A percentile compares a stretch with the other conserved stretches of the same genome.
These are phyloP conservation scores for Mionectes macconnelli DNA, from an alignment of 2,113 vertebrate genomes.

Conservation along the genomic window DNA sequence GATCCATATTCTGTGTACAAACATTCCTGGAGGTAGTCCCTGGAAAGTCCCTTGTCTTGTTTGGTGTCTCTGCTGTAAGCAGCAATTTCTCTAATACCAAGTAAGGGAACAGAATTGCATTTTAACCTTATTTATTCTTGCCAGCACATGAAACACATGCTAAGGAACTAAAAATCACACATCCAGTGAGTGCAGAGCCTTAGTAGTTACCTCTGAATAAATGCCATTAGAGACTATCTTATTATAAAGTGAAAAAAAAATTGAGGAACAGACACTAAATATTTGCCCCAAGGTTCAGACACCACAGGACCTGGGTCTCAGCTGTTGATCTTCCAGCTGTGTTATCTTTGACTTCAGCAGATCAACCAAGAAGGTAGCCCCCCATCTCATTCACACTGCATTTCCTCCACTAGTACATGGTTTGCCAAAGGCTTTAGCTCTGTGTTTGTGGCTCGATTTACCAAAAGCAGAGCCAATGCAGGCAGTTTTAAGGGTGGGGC, in stretches of 20 bases:
- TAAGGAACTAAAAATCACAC: neutral
- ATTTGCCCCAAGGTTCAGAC: neutral
- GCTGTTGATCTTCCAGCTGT: neutral
- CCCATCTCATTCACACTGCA: neutral
- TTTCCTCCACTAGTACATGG: neutral
- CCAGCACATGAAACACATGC: neutral
- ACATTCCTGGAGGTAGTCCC: neutral
- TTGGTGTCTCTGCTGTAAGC: neutral
- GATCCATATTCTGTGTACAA: neutral
- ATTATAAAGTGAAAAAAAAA: neutral
- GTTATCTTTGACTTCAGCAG: neutral
- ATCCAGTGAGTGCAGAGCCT: neutral
- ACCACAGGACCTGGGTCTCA: neutral
- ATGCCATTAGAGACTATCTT: neutral
- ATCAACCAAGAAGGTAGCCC: neutral
- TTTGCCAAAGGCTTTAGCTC: constrained; percentile 13
- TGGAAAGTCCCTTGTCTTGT: neutral
- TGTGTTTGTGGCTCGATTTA: neutral
- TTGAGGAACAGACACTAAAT: neutral
- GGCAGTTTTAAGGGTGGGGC: neutral
- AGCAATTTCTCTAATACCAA: neutral
- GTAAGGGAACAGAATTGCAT: neutral
- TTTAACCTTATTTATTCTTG: neutral
- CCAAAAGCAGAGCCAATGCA: neutral
- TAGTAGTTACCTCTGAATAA: neutral